phyloP scores from a whole-genome alignment of 2,113 vertebrate genomes.

The Tonatia bakeri region DNA sequence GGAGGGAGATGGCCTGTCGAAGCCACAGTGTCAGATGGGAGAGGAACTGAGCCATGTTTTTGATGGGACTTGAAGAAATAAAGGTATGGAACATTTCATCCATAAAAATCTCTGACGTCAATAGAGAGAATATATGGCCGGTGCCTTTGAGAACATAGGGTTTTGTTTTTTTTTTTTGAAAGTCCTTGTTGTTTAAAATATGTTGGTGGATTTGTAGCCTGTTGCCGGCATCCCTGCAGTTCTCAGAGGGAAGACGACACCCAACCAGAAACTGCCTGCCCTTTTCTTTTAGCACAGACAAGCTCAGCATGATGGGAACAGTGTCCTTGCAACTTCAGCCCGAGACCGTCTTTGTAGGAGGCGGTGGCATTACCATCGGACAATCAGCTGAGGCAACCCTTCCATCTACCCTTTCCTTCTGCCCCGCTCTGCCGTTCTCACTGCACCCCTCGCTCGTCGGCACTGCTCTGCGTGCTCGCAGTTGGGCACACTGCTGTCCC shows the following conservation, averaged over 20 bases:
- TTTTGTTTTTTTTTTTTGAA: background rate
- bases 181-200: constrained; percentile 51
- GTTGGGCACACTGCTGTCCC: background rate
- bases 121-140: constrained; percentile 42
- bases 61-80: background rate
- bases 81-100: background rate
- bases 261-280: background rate
- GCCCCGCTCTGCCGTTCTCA: accelerated
- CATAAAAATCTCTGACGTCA: constrained; percentile 45
- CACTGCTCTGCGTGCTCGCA: background rate
- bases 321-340: background rate
- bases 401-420: background rate
- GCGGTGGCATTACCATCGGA: background rate
- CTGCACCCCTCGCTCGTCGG: background rate
- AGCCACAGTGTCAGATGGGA: background rate
- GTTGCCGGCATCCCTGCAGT: background rate
- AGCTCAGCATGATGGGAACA: background rate
- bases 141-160: constrained; percentile 27
- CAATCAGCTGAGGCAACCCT: background rate
- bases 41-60: background rate
- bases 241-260: background rate
- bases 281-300: constrained; percentile 9
- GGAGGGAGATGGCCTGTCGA: background rate
- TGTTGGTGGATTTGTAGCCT: background rate
- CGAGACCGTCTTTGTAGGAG: background rate